These are phyloP conservation scores for Diuraphis noxia DNA, from an alignment of 1,140 invertebrate species.

Conservation along the genomic window DNA sequence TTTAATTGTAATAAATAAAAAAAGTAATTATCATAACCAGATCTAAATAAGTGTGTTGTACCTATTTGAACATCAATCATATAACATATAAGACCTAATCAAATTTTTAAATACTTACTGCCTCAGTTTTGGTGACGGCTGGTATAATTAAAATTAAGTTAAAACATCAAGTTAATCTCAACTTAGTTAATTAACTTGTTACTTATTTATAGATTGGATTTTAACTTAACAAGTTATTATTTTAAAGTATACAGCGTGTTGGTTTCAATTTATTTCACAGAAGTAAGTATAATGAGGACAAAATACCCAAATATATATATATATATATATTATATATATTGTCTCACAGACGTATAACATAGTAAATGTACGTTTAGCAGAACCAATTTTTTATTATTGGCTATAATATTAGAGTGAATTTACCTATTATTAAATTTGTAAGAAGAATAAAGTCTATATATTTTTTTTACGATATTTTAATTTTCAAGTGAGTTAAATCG, in stretches of 20 bases:
- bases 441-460: not conserved
- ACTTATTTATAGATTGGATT: not conserved
- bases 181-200: not conserved
- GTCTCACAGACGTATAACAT: not conserved
- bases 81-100: too few species aligned
- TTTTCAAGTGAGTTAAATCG: not conserved
- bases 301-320: not conserved
- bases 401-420: not conserved
- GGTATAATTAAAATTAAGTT: slow-evolving; percentile 9
- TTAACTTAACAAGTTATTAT: not conserved
- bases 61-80: not conserved
- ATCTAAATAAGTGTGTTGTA: not conserved
- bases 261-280: not conserved
- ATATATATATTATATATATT: not conserved
- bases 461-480: not conserved
- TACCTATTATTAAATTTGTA: not conserved
- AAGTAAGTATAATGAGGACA: not conserved
- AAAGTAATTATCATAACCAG: not conserved
- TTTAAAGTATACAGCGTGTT: not conserved
- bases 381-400: not conserved
- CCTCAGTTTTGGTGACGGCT: not conserved
- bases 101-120: not conserved
- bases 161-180: not conserved
- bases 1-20: too few species aligned
- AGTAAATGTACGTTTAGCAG: not conserved